Evolutionary conservation across 2,888 invertebrate genomes (phyloP).

Genomic region (Himalopsyche kuldschensis): DNA sequence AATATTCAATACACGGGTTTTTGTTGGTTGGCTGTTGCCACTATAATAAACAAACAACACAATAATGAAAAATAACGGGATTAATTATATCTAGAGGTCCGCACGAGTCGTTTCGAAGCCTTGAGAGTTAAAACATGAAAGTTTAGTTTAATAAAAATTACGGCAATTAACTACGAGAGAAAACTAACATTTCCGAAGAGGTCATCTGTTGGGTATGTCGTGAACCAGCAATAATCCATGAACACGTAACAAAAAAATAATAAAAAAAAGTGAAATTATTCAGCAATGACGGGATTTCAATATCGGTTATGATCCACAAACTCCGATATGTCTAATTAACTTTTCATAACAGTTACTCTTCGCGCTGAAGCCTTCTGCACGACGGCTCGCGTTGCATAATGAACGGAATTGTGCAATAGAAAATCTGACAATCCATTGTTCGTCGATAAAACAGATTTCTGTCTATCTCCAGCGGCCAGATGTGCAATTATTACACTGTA

Average conservation of each 20-base stretch:
- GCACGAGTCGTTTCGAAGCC: too few relatives aligned
- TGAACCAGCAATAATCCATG: background rate
- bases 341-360: background rate
- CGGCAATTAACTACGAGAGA: too few relatives aligned
- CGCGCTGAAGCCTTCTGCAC: background rate
- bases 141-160: too few relatives aligned
- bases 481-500: background rate
- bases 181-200: too few relatives aligned
- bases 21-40: too few relatives aligned
- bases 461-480: background rate
- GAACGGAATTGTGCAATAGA: background rate
- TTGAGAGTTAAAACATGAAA: too few relatives aligned
- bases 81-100: too few relatives aligned
- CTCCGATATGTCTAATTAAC: background rate
- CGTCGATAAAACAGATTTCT: background rate
- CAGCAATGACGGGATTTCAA: background rate
- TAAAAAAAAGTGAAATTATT: background rate
- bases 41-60: too few relatives aligned
- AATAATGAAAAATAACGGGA: too few relatives aligned
- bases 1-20: too few relatives aligned
- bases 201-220: background rate
- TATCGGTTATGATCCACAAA: background rate
- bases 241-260: background rate
- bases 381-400: background rate
- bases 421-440: background rate